Conservation (phyloP, 2,888 invertebrate species). For the Ophonus ardosiacus region DNA sequence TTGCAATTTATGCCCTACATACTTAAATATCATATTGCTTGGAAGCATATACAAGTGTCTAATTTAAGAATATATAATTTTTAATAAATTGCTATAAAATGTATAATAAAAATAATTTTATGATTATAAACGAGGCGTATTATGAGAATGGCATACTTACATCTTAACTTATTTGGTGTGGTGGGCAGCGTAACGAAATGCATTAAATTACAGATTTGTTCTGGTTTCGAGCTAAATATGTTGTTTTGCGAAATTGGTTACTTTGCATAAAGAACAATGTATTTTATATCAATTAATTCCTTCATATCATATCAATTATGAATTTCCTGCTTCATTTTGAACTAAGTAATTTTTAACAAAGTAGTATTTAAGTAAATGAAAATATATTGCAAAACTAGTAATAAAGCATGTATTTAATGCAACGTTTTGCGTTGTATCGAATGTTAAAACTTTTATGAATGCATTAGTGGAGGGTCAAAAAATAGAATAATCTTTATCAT, state of each 20-base stretch:
- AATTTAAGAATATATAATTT: neutral
- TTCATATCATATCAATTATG: neutral
- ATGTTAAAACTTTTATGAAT: too few relatives aligned
- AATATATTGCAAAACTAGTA: neutral
- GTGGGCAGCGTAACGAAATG: conserved; percentile 38
- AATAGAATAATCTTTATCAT: too few relatives aligned
- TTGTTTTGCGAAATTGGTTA: conserved; percentile 6
- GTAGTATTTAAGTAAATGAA: neutral
- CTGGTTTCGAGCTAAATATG: conserved; percentile 3
- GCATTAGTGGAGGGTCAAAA: too few relatives aligned
- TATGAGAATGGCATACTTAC: conserved; percentile 38
- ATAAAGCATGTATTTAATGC: neutral
- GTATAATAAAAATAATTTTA: neutral
- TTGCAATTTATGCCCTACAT: neutral
- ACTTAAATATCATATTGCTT: neutral
- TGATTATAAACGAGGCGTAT: conserved; percentile 11
- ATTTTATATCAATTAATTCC: neutral
- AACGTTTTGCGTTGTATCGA: neutral
- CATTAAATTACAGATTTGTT: conserved; percentile 18
- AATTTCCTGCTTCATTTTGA: neutral
- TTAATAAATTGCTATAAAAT: conserved; percentile 5
- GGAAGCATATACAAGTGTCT: neutral
- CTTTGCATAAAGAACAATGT: neutral
- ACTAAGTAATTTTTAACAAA: neutral
- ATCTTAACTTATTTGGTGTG: conserved; percentile 19